Percentiles rank a stretch among this genome's conserved stretches.
These are phyloP conservation scores for Strix uralensis DNA, from an alignment of 2,113 vertebrate species.

Conservation along the genomic window DNA sequence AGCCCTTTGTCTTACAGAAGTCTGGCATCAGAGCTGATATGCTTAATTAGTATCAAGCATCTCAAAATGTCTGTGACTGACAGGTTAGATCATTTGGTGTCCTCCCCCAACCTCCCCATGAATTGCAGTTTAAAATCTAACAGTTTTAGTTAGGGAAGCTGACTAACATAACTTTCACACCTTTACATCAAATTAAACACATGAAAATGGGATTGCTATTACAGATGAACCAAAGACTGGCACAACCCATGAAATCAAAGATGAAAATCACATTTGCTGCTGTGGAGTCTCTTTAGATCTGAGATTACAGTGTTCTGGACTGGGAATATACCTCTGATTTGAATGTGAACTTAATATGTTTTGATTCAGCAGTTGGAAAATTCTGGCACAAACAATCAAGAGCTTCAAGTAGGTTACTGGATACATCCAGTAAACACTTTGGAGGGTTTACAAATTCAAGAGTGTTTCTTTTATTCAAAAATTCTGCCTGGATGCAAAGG, in stretches of 20 bases:
- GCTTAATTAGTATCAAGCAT: conserved; percentile 78
- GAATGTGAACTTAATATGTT: background rate
- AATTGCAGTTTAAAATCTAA: conserved; percentile 48
- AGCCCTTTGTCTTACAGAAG: conserved; percentile 76
- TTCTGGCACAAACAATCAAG: background rate
- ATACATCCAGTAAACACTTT: background rate
- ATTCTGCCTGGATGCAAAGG: background rate
- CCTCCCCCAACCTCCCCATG: background rate
- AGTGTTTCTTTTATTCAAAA: background rate
- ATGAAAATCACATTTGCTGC: background rate
- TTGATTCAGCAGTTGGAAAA: background rate
- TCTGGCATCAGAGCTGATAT: conserved; percentile 71
- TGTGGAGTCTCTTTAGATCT: background rate
- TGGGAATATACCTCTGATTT: background rate
- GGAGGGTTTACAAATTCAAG: background rate
- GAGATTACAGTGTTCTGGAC: background rate
- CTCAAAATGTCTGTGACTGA: conserved; percentile 71
- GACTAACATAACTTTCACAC: conserved; percentile 44
- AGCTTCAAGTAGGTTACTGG: background rate
- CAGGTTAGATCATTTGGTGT: conserved; percentile 52
- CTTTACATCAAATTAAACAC: conserved; percentile 46
- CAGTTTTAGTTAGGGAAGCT: conserved; percentile 46
- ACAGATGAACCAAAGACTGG: background rate
- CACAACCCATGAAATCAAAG: background rate
- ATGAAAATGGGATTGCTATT: background rate